phyloP scores from a whole-genome alignment of 2,888 invertebrate genomes.

The Microplitis manilae region DNA sequence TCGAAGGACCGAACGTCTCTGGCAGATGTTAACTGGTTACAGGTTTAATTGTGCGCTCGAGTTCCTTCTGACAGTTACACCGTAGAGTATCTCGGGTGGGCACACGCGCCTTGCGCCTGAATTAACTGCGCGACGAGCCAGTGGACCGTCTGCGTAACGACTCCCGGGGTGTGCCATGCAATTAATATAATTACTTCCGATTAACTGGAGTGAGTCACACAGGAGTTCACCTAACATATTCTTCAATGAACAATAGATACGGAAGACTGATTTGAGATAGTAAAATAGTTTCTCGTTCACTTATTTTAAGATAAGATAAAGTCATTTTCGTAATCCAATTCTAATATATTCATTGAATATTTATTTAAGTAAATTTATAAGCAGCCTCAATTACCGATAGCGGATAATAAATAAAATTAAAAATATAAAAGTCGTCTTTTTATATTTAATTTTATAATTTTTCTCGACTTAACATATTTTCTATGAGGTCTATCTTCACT shows the following conservation, averaged over 20 bases:
- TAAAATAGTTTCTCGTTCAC: background rate
- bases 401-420: background rate
- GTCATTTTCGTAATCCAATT: background rate
- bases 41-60: slow-evolving; percentile 62
- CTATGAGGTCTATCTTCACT: background rate
- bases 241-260: slow-evolving; percentile 21
- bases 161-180: slow-evolving; percentile 56
- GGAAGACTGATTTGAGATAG: slow-evolving; percentile 25
- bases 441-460: background rate
- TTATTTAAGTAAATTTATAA: background rate
- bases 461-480: background rate
- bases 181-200: slow-evolving; percentile 66
- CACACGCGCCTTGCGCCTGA: slow-evolving; percentile 32
- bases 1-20: slow-evolving; percentile 53
- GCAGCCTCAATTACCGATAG: background rate
- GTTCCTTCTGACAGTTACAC: slow-evolving; percentile 57
- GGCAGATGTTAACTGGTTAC: slow-evolving; percentile 62
- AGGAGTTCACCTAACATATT: slow-evolving; percentile 23
- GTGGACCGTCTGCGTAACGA: slow-evolving; percentile 48
- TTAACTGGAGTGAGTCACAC: slow-evolving; percentile 51
- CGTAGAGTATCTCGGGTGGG: slow-evolving; percentile 38
- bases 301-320: background rate
- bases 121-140: slow-evolving; percentile 45
- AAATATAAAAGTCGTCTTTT: background rate
- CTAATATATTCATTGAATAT: background rate